Evolutionary conservation across 1,140 invertebrate species (phyloP), one percentile per base, ranked within the genome.

Genomic region (Cyrtorhinus lividipennis): DNA sequence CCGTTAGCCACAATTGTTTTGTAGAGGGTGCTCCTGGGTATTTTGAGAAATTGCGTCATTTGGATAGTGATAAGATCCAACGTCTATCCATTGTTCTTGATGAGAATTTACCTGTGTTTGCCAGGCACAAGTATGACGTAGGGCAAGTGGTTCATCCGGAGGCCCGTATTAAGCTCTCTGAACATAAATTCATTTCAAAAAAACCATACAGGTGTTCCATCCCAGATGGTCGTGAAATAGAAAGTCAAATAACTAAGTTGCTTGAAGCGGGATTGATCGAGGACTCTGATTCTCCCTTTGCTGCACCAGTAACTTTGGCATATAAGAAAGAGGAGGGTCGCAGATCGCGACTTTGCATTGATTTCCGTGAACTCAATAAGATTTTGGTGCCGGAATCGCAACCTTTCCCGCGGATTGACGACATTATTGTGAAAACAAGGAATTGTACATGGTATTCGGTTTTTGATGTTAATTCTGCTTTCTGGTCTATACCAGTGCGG

Each of bases 391-490:
- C 72, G 8, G 67, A 74, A 68, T 15, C 67, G 15, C 71, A 74
- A 69, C 74, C 71, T 12, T 74, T 74, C 61, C 72, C 70, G 26
- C 13, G 65, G 20, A 73, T 74, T 58, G 72, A 73, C 1, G 71
- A 73, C 56, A 24, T 71, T 64, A 65, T 67, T 38, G 46, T 67
- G 56, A 71, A 70, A 61, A 69, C 70, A 57, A 68, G 68, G 64
- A 67, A 71, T 60, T 74, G 69, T 26, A 71, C 68, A 56, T 73
- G 62, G 59, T 74, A 73, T 45, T 61, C 72, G 18, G 70, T 64
- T 13, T 57, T 74, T 1, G 72, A 74, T 61, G 70, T 74, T 27
- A 74, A 72, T 66, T 73, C 70, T 12, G 73, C 73, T 12, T 75
- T 73, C 62, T 74, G 72, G 72, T 72, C 72, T 23, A 73, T 74